A percentile compares a stretch with the other conserved stretches of the same genome.
These are phyloP conservation scores for Rhipidura dahli DNA, from an alignment of 2,113 vertebrate species.

Conservation along the genomic window DNA sequence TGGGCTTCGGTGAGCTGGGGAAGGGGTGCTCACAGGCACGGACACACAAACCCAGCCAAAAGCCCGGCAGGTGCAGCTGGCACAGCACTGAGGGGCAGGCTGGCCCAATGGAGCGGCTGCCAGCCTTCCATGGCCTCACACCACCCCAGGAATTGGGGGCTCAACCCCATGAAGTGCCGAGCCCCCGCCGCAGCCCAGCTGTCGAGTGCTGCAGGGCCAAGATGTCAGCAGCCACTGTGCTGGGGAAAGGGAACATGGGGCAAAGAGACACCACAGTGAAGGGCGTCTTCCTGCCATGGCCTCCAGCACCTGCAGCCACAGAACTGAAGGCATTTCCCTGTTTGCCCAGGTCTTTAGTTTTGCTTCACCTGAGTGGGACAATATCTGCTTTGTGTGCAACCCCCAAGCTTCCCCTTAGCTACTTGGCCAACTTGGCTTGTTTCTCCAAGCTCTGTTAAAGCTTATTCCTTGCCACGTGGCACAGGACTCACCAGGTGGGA, in stretches of 20 bases:
- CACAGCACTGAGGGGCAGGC: not conserved
- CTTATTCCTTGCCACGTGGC: not conserved
- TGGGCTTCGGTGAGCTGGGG: accelerated
- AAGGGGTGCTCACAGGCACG: accelerated
- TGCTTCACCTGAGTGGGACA: not conserved
- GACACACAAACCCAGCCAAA: not conserved
- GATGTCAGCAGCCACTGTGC: accelerated
- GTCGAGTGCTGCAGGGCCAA: not conserved
- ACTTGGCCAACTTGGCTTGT: not conserved
- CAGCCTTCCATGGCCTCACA: not conserved
- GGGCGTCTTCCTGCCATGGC: accelerated
- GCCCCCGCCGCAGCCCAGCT: accelerated
- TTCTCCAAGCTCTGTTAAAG: not conserved
- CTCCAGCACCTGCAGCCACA: not conserved
- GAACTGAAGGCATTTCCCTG: not conserved
- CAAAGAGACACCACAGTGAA: not conserved
- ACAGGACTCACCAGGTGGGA: not conserved
- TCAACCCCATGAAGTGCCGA: accelerated
- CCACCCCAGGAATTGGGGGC: accelerated
- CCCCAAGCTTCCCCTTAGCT: not conserved
- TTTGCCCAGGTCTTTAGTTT: not conserved
- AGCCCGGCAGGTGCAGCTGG: not conserved
- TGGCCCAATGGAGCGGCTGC: accelerated
- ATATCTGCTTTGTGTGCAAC: not conserved
- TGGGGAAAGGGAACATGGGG: not conserved